These are phyloP conservation scores for Corythoichthys haematopterus DNA, from an alignment of 2,113 vertebrate genomes.

Conservation along the genomic window DNA sequence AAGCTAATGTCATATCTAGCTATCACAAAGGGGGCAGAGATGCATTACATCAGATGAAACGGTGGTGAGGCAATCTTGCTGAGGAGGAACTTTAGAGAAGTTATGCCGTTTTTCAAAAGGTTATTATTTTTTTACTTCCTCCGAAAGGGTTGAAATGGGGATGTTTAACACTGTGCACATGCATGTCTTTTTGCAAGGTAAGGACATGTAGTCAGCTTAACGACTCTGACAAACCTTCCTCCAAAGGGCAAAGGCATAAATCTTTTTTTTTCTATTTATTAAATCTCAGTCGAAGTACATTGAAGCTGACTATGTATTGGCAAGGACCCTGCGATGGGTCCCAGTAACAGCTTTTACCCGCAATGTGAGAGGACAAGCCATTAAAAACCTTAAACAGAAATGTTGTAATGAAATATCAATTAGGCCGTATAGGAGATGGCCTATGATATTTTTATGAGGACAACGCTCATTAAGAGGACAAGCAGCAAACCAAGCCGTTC, in stretches of 20 bases:
- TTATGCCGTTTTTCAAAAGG: not conserved
- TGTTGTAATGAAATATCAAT: constrained; percentile 74
- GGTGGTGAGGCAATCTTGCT: constrained; percentile 27
- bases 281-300: constrained; percentile 44
- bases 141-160: not conserved
- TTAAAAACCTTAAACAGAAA: constrained; percentile 69
- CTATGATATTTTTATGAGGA: constrained; percentile 54
- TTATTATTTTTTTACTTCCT: not conserved
- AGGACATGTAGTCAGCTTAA: constrained; percentile 50
- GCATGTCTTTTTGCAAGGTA: constrained; percentile 29
- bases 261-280: constrained; percentile 51
- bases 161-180: constrained; percentile 7
- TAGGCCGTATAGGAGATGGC: constrained; percentile 62
- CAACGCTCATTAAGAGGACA: constrained; percentile 63
- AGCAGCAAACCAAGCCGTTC: constrained; percentile 49
- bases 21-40: constrained; percentile 22
- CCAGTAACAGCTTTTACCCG: constrained; percentile 35
- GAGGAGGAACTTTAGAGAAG: constrained; percentile 17
- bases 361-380: constrained; percentile 44
- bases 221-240: constrained; percentile 65
- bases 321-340: constrained; percentile 37
- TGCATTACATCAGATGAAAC: constrained; percentile 40
- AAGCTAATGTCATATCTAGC: constrained; percentile 24
- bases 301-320: constrained; percentile 50
- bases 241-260: constrained; percentile 69